phyloP scores from a whole-genome alignment of 2,113 vertebrate species.

The Cariama cristata region DNA sequence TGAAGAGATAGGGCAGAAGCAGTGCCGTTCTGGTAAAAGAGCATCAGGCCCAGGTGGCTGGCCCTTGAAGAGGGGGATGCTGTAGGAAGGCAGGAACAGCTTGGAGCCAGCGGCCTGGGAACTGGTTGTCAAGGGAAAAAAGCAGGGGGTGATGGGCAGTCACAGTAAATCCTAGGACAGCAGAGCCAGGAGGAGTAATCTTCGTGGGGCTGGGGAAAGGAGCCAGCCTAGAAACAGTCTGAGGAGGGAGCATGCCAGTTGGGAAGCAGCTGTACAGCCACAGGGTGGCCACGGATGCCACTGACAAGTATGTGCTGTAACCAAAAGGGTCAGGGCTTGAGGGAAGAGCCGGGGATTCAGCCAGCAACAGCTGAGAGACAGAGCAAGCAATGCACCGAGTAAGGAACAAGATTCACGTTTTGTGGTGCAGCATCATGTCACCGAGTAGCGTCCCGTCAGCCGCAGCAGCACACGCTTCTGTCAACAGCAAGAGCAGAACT shows the following conservation, averaged over 20 bases:
- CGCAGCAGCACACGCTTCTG: neutral
- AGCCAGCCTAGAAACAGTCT: neutral
- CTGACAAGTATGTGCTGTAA: neutral
- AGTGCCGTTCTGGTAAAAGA: neutral
- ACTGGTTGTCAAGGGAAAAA: neutral
- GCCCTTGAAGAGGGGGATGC: neutral
- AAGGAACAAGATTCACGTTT: fast-evolving
- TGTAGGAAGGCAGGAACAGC: neutral
- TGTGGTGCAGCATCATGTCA: neutral
- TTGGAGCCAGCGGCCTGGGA: neutral
- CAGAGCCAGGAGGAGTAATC: neutral
- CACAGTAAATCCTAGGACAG: neutral
- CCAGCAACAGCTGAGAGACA: neutral
- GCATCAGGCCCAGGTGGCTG: neutral
- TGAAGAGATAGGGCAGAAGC: neutral
- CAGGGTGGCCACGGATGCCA: neutral
- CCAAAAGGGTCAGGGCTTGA: neutral
- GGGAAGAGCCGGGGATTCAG: neutral
- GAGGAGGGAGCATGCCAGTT: neutral
- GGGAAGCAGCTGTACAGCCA: conserved; percentile 33
- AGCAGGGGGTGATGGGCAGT: neutral
- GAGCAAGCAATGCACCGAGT: fast-evolving
- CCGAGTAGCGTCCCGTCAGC: fast-evolving
- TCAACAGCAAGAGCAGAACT: neutral
- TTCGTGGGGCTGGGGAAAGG: neutral